These are phyloP conservation scores for Acrobasis repandana DNA, from an alignment of 2,888 invertebrate species.

Conservation along the genomic window DNA sequence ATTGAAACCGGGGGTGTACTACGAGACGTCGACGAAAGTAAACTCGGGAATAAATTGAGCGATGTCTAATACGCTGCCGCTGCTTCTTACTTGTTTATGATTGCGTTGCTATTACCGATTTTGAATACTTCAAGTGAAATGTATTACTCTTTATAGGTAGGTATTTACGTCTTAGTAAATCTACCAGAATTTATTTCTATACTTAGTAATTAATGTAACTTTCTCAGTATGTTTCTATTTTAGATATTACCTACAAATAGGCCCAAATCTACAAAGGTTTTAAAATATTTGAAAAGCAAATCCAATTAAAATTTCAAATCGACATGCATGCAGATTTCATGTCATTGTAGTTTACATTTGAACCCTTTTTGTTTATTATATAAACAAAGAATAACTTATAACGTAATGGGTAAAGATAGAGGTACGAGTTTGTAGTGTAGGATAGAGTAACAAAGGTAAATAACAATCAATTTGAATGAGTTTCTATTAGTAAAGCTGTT, in stretches of 20 bases:
- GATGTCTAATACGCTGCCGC: conserved; percentile 10
- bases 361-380: conserved; percentile 4
- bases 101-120: conserved; percentile 12
- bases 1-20: conserved; percentile 38
- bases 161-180: too few species aligned
- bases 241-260: too few species aligned
- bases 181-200: too few species aligned
- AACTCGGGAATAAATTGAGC: conserved; percentile 27
- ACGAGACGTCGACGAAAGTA: conserved; percentile 18
- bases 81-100: conserved; percentile 15
- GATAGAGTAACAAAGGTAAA: background rate
- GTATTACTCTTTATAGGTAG: background rate
- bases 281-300: too few species aligned
- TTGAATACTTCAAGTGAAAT: background rate
- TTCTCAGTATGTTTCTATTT: too few species aligned
- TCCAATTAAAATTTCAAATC: too few species aligned
- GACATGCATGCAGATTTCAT: background rate
- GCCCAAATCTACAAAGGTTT: too few species aligned
- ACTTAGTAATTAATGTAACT: too few species aligned
- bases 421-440: background rate
- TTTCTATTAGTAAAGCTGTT: background rate
- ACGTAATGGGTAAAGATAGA: background rate
- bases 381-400: background rate
- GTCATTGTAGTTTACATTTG: conserved; percentile 1
- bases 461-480: conserved; percentile 10